Base-by-base conservation (phyloP, 2,888 invertebrate genomes). In the Microplitis manilae region DNA sequence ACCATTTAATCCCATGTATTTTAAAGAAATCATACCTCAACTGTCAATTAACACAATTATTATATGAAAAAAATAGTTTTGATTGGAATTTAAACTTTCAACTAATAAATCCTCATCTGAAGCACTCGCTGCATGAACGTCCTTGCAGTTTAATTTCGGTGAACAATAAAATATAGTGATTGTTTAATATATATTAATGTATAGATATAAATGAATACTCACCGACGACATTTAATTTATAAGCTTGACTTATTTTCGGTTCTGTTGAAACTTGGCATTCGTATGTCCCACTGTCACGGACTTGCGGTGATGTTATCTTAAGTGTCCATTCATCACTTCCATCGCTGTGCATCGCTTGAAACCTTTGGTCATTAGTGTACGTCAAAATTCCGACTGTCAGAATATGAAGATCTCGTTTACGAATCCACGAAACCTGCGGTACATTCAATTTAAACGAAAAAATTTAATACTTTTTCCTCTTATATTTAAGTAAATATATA, bases 211-310 rank as follows among this genome's bases (percentile, higher is more conserved):
- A 60, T 41, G n/a, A 41, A 30, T 74, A 92, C 95, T 92, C 87
- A 95, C 95, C 95, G 81, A 95, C 94, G 85, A 95, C 95, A 85
- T 93, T 95, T 79, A 95, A 92, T 83, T 93, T 92, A 89, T 94
- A 95, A 38, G 94, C 94, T 89, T 93, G 94, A 84, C 94, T 94
- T 85, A 95, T 95, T 90, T 95, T 95, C 75, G 95, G 95, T 89
- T 95, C 95, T 9, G 94, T 94, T 87, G 94, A 94, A 81, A 95
- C 94, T 90, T 95, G 94, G 87, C 95, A 95, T 89, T 95, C 95
- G 87, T 95, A 95, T 67, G 93, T 91, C 75, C 94, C 94, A 40
- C 93, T 93, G 88, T 94, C 94, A 76, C 94, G 91, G 61, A 92
- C 92, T 86, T 94, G 94, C 40, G 94, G 93, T 1, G 94, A 94